Conservation (phyloP, 2,888 invertebrate genomes). For the Ophion costatus region DNA sequence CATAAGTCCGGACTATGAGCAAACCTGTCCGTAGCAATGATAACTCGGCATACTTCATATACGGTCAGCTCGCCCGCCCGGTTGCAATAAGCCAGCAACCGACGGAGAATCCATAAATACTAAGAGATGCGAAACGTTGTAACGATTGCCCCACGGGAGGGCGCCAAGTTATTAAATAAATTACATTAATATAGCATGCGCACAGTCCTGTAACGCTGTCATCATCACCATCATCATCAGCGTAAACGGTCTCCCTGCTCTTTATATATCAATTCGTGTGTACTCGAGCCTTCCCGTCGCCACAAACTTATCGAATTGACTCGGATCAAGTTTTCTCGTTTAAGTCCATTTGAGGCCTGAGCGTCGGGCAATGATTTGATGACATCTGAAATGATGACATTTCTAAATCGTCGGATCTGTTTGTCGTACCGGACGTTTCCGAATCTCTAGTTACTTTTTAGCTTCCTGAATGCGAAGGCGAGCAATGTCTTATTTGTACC, state of each 20-base stretch:
- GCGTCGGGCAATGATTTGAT: not conserved
- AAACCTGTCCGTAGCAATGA: constrained; percentile 63
- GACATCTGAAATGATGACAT: not conserved
- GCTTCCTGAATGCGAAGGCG: too few relatives aligned
- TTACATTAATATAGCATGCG: constrained; percentile 78
- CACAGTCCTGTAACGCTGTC: constrained; percentile 50
- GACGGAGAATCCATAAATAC: constrained; percentile 52
- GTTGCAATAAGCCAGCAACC: constrained; percentile 12
- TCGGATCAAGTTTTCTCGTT: constrained; percentile 7
- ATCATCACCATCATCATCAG: not conserved
- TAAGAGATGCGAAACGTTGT: constrained; percentile 36
- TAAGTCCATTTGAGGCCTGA: not conserved
- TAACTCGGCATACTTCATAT: constrained; percentile 53
- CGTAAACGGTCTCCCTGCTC: not conserved
- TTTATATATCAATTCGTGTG: constrained; percentile 12
- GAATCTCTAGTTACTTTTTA: too few relatives aligned
- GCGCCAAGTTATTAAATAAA: constrained; percentile 77
- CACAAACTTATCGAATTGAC: constrained; percentile 18
- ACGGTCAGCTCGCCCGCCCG: not conserved
- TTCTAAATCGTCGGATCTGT: too few relatives aligned
- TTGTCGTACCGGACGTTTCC: too few relatives aligned
- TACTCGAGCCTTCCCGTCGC: not conserved
- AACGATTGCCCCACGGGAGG: constrained; percentile 63
- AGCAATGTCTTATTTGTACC: too few relatives aligned
- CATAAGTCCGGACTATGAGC: constrained; percentile 46